Base-by-base conservation (phyloP, 2,888 invertebrate species). In the Parnassius orleans region DNA sequence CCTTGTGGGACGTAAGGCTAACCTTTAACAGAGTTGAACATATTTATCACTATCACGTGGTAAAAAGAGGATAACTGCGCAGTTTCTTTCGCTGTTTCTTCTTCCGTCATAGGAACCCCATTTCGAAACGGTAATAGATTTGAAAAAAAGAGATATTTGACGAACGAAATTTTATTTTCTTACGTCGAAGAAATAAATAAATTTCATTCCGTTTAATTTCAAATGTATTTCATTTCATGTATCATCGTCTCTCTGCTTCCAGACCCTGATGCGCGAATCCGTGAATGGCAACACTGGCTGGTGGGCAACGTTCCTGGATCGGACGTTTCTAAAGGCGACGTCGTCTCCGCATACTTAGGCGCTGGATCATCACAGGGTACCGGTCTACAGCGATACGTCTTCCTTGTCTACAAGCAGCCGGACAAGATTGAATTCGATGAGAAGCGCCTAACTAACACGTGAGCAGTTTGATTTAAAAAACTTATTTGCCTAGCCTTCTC, bases 271-370 rank as follows among this genome's bases (percentile, higher is more conserved):
- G 98, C 98, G 10, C 98, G 98, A 0, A 95, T 95, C 68, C 94
- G 98, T 44, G 98, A 98, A 84, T 97, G 96, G 95, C 96, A 96
- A 76, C 98, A 98, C 84, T 98, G 98, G 98, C 83, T 98, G 3
- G 95, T 98, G 0, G 95, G 94, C 24, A 98, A 98, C 78, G 95
- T 98, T 69, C 95, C 95, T 14, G 97, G 95, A 11, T 84, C 78
- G 68, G 91, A 96, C 69, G 79, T 98, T 2, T 74, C 80, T 0
- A 88, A 92, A 3, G 98, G 98, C 7, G 95, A 97, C 61, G 93
- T 93, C 0, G 87, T 98, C 0, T 93, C 96, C 0, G 94, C 93
- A 5, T 98, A 97, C 84, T 83, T 96, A 43, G 98, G 98, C 48
- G 94, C 98, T 10, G 97, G 96, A 15, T 98, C 98, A 0, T 97